phyloP scores from a whole-genome alignment of 2,113 vertebrate species.

The Cranoglanis bouderius region DNA sequence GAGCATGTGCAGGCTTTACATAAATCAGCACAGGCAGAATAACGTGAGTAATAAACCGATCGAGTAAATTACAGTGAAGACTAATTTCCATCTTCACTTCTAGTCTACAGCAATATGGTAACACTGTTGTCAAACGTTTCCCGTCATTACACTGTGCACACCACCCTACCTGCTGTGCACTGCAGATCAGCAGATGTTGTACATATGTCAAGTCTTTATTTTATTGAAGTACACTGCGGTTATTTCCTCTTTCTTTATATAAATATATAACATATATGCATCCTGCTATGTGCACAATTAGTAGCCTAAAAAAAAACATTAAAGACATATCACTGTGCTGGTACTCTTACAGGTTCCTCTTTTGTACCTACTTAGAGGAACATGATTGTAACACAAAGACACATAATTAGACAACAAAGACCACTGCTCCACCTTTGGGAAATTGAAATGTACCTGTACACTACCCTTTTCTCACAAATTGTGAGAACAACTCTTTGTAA shows the following conservation, averaged over 20 bases:
- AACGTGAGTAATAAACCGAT: neutral
- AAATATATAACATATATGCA: neutral
- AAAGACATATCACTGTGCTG: neutral
- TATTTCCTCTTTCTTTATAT: neutral
- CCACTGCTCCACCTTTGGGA: neutral
- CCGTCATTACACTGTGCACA: neutral
- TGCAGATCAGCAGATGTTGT: slow-evolving; percentile 1
- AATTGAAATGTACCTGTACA: neutral
- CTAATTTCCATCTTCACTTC: neutral
- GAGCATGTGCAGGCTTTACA: neutral
- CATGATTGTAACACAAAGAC: neutral
- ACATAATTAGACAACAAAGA: neutral
- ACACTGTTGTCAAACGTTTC: neutral
- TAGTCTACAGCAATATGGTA: neutral
- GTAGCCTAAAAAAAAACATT: neutral
- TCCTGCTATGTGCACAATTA: neutral
- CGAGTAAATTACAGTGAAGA: neutral
- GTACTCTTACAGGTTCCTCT: neutral
- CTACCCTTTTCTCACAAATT: neutral
- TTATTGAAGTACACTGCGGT: neutral
- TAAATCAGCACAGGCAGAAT: neutral
- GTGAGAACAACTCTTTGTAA: neutral
- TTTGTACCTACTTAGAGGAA: neutral
- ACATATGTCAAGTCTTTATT: slow-evolving; percentile 1
- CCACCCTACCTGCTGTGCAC: neutral